Evolutionary conservation across 2,797 vertebrate species (phyloP).

Genomic region (Botia almorhae): DNA sequence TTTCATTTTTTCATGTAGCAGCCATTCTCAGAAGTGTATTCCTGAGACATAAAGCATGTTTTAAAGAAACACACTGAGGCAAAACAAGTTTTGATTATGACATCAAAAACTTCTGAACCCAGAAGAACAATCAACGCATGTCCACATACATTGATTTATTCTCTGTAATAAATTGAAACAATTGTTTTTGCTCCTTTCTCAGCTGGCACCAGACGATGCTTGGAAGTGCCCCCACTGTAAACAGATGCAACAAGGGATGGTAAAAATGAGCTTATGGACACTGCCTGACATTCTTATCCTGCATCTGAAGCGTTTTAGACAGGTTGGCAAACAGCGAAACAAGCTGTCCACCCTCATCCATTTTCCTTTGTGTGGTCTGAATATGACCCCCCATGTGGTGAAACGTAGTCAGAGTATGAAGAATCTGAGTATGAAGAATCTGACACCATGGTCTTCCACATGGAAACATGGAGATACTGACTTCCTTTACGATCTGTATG

Average conservation of each 20-base stretch:
- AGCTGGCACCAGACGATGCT: constrained; percentile 92
- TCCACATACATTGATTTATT: no score
- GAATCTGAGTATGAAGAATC: no score
- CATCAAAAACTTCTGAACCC: no score
- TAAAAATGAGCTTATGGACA: constrained; percentile 95
- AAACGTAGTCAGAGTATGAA: constrained; percentile 79
- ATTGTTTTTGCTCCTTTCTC: constrained; percentile 25
- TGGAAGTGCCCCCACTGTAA: constrained; percentile 93
- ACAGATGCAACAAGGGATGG: constrained; percentile 88
- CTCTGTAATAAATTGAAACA: background rate
- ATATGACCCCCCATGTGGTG: constrained; percentile 92
- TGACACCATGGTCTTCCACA: constrained; percentile 75
- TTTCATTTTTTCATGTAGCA: no score
- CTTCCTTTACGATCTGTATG: constrained; percentile 90
- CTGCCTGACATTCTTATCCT: constrained; percentile 93
- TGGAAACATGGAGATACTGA: constrained; percentile 80
- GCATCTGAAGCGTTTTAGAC: constrained; percentile 92
- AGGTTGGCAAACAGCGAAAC: constrained; percentile 88
- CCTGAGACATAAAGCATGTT: no score
- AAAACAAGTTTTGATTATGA: no score
- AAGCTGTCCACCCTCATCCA: constrained; percentile 89
- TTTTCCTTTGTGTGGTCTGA: constrained; percentile 85
- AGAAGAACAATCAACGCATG: no score
- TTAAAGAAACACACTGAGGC: no score
- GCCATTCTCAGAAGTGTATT: no score